These are phyloP conservation scores for Ceryle rudis DNA, from an alignment of 2,797 vertebrate species.

Conservation along the genomic window DNA sequence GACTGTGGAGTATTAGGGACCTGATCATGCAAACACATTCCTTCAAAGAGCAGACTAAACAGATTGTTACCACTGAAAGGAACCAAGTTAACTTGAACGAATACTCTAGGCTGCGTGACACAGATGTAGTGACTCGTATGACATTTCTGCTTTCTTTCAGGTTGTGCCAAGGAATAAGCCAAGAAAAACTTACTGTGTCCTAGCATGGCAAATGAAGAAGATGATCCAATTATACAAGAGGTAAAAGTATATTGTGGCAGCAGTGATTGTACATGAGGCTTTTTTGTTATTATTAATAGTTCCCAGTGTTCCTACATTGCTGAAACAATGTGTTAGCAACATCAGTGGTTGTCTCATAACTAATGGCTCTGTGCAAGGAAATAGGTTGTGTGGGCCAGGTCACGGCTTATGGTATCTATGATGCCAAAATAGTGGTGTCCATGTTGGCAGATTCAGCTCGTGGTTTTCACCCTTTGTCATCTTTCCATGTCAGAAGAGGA, in stretches of 20 bases:
- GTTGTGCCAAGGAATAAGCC: slow-evolving; percentile 32
- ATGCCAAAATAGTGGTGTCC: background rate
- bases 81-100: background rate
- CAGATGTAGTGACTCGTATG: background rate
- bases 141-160: slow-evolving; percentile 67
- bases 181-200: slow-evolving; percentile 57
- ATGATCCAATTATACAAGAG: slow-evolving; percentile 98
- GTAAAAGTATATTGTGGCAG: slow-evolving; percentile 73
- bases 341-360: background rate
- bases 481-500: background rate
- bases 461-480: background rate
- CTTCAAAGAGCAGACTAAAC: background rate
- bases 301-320: background rate
- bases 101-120: background rate
- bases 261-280: background rate
- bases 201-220: slow-evolving; percentile 97
- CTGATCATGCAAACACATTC: background rate
- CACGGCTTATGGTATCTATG: background rate
- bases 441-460: background rate
- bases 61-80: background rate
- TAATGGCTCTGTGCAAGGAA: background rate
- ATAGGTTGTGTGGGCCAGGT: background rate
- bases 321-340: background rate
- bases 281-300: background rate
- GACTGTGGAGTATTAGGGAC: background rate